Conservation (phyloP, 2,888 invertebrate species). For the Perizoma affinitatum region DNA sequence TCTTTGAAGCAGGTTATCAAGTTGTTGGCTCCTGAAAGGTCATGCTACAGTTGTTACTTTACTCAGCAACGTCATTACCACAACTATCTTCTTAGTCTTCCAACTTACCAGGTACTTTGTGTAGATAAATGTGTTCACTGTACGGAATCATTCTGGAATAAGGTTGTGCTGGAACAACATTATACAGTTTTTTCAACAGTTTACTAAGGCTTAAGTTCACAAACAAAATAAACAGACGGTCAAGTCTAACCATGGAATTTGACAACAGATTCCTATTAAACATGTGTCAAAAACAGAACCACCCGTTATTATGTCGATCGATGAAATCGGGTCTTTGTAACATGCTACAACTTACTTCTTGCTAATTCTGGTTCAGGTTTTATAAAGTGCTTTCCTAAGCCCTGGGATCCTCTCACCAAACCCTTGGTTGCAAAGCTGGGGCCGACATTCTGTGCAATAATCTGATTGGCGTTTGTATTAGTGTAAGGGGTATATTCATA, state of each 20-base stretch:
- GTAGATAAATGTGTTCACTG: conserved; percentile 51
- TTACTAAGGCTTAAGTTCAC: too few relatives aligned
- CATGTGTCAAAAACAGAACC: too few relatives aligned
- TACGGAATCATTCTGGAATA: conserved; percentile 49
- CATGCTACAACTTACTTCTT: conserved; percentile 3
- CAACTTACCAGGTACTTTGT: conserved; percentile 53
- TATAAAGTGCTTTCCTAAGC: neutral
- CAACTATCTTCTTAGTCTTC: neutral
- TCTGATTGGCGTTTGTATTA: conserved; percentile 2
- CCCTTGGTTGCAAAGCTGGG: conserved; percentile 6
- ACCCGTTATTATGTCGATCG: too few relatives aligned
- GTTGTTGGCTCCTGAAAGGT: conserved; percentile 51
- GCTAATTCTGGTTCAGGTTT: neutral
- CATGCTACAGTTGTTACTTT: conserved; percentile 1
- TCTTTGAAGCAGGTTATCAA: conserved; percentile 48
- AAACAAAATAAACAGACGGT: too few relatives aligned
- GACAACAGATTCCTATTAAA: too few relatives aligned
- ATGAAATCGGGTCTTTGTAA: too few relatives aligned
- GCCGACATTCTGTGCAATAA: conserved; percentile 1
- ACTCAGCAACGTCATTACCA: too few relatives aligned
- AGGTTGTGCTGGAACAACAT: conserved; percentile 45
- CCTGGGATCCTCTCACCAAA: neutral
- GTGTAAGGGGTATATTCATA: conserved; percentile 9
- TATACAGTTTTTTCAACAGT: too few relatives aligned
- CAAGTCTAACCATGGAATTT: too few relatives aligned